Percentiles rank a stretch among this genome's conserved stretches.
Conservation (phyloP, 2,797 vertebrate species). For the Acanthornis magna region DNA sequence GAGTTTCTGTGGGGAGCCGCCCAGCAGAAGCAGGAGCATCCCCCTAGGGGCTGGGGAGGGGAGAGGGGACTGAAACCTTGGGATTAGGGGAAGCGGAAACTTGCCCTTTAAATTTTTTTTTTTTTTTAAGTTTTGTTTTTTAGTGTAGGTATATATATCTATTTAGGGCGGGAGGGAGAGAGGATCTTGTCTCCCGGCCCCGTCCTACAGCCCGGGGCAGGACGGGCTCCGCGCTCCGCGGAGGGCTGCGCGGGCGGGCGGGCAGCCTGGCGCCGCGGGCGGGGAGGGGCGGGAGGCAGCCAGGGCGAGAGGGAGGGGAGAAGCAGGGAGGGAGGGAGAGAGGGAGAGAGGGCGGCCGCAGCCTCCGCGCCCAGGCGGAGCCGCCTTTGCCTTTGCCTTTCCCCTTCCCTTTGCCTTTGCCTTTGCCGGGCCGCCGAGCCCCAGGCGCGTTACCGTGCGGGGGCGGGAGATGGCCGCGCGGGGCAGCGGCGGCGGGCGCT, state of each 20-base stretch:
- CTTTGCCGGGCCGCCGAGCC: neutral
- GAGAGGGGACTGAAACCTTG: neutral
- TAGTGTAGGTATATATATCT: rapidly evolving
- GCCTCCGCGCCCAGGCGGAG: neutral
- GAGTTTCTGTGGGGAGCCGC: neutral
- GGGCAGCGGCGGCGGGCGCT: neutral
- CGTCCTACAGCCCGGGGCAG: neutral
- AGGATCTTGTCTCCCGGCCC: neutral
- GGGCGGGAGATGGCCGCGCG: neutral
- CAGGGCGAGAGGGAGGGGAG: neutral
- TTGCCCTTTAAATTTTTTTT: no score
- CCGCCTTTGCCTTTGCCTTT: neutral
- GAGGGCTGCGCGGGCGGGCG: neutral
- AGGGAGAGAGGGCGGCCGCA: neutral
- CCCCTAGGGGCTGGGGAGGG: neutral
- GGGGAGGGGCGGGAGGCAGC: neutral
- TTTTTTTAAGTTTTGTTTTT: neutral
- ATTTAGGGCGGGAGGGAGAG: neutral
- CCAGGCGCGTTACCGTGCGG: neutral
- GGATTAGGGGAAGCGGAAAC: neutral
- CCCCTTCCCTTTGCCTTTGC: neutral
- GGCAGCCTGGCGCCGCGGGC: neutral
- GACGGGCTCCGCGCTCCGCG: neutral
- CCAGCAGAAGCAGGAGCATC: neutral
- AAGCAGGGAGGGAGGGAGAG: neutral